Conservation (phyloP, 92 coral and sea anemone genomes). For the Bergia puertoricense region DNA sequence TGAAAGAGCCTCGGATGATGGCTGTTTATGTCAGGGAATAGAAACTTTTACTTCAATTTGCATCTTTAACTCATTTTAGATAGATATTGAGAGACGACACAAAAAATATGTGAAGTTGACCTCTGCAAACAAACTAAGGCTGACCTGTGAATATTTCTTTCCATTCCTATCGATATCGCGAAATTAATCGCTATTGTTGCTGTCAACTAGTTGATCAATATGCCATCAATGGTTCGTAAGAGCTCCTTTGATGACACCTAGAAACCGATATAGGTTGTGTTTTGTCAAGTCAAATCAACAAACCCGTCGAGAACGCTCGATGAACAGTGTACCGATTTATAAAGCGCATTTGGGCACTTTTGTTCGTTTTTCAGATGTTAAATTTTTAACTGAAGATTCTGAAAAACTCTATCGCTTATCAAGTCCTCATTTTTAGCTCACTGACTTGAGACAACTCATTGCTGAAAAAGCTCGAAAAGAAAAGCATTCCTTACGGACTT, state of each 20-base stretch:
- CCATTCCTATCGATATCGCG: slow-evolving; percentile 29
- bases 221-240: slow-evolving; percentile 4
- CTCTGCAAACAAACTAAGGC: background rate
- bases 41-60: no score
- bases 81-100: background rate
- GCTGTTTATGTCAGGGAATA: background rate
- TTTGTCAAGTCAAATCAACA: slow-evolving; percentile 21
- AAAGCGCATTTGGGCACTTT: background rate
- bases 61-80: no score
- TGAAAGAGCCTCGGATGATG: background rate
- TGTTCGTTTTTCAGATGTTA: background rate
- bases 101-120: background rate
- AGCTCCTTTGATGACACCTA: slow-evolving; percentile 26
- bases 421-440: background rate
- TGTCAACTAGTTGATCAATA: slow-evolving; percentile 23
- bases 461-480: background rate
- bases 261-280: slow-evolving; percentile 39
- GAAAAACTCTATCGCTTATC: background rate
- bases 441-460: background rate
- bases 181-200: slow-evolving; percentile 1
- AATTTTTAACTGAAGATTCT: background rate
- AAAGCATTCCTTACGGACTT: background rate
- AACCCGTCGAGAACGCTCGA: background rate
- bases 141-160: background rate
- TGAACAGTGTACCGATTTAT: background rate